Base-by-base conservation (phyloP, 1,140 invertebrate species). In the Drosophila ohnishii region DNA sequence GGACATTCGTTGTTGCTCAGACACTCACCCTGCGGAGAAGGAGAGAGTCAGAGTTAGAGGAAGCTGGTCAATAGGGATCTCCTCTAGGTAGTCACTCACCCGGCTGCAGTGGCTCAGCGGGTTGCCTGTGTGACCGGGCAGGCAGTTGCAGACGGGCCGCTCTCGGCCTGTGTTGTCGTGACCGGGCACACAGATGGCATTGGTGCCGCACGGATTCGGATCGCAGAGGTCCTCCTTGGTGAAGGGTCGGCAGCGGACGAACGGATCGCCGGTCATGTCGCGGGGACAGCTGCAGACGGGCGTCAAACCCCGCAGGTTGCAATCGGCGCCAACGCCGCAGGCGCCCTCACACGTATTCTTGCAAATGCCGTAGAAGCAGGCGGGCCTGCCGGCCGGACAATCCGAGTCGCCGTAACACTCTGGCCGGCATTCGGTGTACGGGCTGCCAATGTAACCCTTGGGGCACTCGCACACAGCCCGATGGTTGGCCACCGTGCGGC, bases 191-290 rank as follows among this genome's bases (percentile, higher is more conserved):
- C 97, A 98, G 58, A 95, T 93, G 14, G 97, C 96, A 85, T 97
- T 96, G 1, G 87, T 92, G 2, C 97, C 97, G 81, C 97, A 98
- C 16, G 96, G 96, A 92, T 97, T 97, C 0, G 96, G 96, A 50
- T 94, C 94, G 83, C 96, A 97, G 0, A 97, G 93, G 86, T 97
- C 96, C 80, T 93, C 96, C 81, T 95, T 94, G 90, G 95, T 95
- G 80, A 97, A 97, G 55, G 95, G 95, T 77, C 96, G 94, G 91
- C 96, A 97, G 74, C 94, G 93, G 2, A 95, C 93, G 91, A 97
- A 97, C 14, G 96, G 96, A 94, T 97, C 95, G 4, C 96, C 96
- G 25, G 96, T 97, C 95, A 96, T 97, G 85, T 96, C 95, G 81
- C 93, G 95, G 4, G 96, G 96, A 91, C 97, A 98, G 44, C 95